Evolutionary conservation across 2,888 invertebrate genomes (phyloP).

Genomic region (Erannis defoliaria): DNA sequence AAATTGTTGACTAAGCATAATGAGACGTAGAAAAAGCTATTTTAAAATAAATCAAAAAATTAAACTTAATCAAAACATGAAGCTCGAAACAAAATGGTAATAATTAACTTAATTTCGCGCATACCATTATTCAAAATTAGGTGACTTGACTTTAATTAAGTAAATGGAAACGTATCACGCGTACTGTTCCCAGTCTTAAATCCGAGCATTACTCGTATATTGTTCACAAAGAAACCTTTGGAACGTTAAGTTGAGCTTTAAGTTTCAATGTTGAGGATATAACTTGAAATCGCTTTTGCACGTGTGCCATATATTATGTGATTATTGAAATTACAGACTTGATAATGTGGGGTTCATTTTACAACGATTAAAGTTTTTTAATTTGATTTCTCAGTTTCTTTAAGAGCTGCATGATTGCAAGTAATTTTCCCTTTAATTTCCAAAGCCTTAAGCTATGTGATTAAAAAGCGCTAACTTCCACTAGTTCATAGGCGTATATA

Average conservation of each 20-base stretch:
- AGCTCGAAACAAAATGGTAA: conserved; percentile 34
- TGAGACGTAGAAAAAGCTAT: too few species aligned
- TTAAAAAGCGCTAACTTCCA: too few species aligned
- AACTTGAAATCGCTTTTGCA: conserved; percentile 24
- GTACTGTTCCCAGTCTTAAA: conserved; percentile 32
- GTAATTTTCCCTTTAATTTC: too few species aligned
- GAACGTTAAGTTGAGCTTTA: conserved; percentile 22
- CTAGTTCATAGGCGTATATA: too few species aligned
- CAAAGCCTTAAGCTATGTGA: too few species aligned
- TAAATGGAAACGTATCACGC: conserved; percentile 44
- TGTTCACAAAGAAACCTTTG: conserved; percentile 33
- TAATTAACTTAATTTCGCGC: conserved; percentile 39
- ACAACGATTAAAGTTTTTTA: too few species aligned
- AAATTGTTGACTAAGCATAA: too few species aligned
- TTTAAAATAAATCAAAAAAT: not conserved
- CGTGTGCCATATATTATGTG: not conserved
- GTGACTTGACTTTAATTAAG: conserved; percentile 42
- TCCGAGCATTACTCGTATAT: conserved; percentile 1
- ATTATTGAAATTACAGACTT: not conserved
- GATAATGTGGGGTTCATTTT: not conserved
- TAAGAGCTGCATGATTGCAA: not conserved
- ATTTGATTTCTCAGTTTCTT: too few species aligned
- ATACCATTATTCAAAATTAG: conserved; percentile 48
- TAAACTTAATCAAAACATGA: conserved; percentile 28
- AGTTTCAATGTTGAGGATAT: conserved; percentile 23